Evolutionary conservation across 1,140 invertebrate species (phyloP), one percentile per base, ranked within the genome.

Genomic region (Eurosta solidaginis): DNA sequence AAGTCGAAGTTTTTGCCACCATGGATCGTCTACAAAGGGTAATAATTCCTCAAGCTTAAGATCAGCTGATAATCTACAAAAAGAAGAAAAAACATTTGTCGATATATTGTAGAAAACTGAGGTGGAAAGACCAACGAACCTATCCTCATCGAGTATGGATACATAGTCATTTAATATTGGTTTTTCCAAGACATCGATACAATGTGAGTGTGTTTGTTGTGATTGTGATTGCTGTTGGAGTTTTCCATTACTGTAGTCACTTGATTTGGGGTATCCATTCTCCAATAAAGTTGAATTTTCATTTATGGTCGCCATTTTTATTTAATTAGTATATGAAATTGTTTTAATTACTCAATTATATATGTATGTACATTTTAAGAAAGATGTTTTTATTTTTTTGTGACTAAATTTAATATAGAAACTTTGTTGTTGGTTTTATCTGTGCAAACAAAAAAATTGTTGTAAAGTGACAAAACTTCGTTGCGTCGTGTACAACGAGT

Each of bases 21-120:
- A 85, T 33, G 86, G 86, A 82, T 87, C 86, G 77, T 77, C 54
- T 10, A 74, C 63, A 63, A 83, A 87, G 50, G 82, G 83, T 76
- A 85, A 44, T 77, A 87, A 59, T 77, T 87, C 83, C 42, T 87
- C 86, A 45, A 85, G 80, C 12, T 77, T 80, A 20, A 87, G 68
- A 20, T 82, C 80, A 50, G 81, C 81, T 68, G 80, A 84, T 76
- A 77, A 79, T 9, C 84, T 86, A 77, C 2, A 75, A 78, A 33
- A 42, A 63, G 40, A 45, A 68, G n/a, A 76, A 10, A 2, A 54
- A 54, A 52, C 44, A 36, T 29, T 47, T 20, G 14, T 47, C 14
- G n/a, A 47, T 47, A 17, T 12, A 14, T 47, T 17, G n/a, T 2
- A 47, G 14, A n/a, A 50, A 50, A 20, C n/a, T 50, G n/a, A 20